Evolutionary conservation across 2,797 vertebrate species (phyloP).

Genomic region (Arrhamphus sclerolepis): DNA sequence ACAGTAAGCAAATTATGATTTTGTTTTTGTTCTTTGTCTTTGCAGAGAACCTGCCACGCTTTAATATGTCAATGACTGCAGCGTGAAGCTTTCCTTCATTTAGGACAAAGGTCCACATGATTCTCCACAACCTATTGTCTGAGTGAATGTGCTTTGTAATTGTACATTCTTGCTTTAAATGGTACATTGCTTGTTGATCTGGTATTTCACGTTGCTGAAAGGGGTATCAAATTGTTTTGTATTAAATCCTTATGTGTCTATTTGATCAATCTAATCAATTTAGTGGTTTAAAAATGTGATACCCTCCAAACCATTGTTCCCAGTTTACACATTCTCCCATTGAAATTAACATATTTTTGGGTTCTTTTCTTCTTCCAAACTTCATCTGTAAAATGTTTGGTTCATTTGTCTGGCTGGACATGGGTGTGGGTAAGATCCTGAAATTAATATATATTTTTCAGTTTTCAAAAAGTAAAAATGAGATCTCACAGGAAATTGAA

Average conservation of each 20-base stretch:
- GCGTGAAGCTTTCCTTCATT: background rate
- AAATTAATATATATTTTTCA: conserved; percentile 20
- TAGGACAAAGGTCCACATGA: background rate
- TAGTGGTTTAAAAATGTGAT: conserved; percentile 20
- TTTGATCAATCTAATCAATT: conserved; percentile 14
- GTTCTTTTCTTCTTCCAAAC: too few species aligned
- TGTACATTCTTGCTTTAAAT: background rate
- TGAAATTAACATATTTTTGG: conserved; percentile 40
- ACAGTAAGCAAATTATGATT: background rate
- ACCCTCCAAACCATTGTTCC: conserved; percentile 12
- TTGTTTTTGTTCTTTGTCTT: background rate
- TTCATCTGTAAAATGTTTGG: too few species aligned
- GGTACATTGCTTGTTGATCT: background rate
- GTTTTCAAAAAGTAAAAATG: conserved; percentile 21
- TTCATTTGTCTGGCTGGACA: conserved; percentile 12
- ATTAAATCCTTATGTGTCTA: background rate
- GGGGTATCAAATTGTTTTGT: conserved; percentile 1
- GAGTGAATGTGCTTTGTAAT: background rate
- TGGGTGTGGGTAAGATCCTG: background rate
- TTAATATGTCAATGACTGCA: background rate
- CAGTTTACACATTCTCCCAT: conserved; percentile 32
- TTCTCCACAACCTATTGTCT: background rate
- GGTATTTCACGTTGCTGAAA: background rate
- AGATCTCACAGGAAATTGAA: conserved; percentile 42
- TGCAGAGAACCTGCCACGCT: background rate